Evolutionary conservation across 2,888 invertebrate species (phyloP).

Genomic region (Oxytorus armatus): DNA sequence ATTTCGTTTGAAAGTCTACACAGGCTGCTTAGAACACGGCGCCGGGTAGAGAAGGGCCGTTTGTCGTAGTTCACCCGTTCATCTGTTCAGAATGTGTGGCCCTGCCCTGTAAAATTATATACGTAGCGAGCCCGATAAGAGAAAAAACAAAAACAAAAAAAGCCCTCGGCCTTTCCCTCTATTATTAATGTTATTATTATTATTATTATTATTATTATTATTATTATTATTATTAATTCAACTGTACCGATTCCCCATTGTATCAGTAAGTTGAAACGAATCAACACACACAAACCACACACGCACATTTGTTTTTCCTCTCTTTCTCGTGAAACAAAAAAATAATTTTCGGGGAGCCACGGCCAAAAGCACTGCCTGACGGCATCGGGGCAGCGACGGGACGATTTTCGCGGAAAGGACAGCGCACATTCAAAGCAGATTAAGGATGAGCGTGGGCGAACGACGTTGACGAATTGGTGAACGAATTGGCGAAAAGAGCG

Average conservation of each 20-base stretch:
- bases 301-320: slow-evolving; percentile 8
- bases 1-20: slow-evolving; percentile 49
- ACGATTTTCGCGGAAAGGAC: slow-evolving; percentile 54
- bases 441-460: slow-evolving; percentile 65
- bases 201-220: slow-evolving; percentile 23
- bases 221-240: slow-evolving; percentile 10
- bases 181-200: no score
- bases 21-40: slow-evolving; percentile 47
- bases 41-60: slow-evolving; percentile 47
- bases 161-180: slow-evolving; percentile 30
- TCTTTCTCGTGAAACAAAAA: slow-evolving; percentile 8
- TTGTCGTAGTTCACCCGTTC: slow-evolving; percentile 59
- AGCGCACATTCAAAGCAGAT: slow-evolving; percentile 57
- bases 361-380: slow-evolving; percentile 46
- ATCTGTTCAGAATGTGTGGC: slow-evolving; percentile 58
- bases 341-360: slow-evolving; percentile 47
- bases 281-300: slow-evolving; percentile 13
- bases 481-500: slow-evolving; percentile 67
- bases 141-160: slow-evolving; percentile 17
- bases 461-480: slow-evolving; percentile 67
- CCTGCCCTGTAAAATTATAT: slow-evolving; percentile 70
- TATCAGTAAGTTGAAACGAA: slow-evolving; percentile 1
- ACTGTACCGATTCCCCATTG: slow-evolving; percentile 26
- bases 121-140: slow-evolving; percentile 53
- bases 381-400: slow-evolving; percentile 29